A percentile compares a stretch with the other conserved stretches of the same genome.
phyloP scores from a whole-genome alignment of 2,113 vertebrate species.

The Vulpes vulpes region DNA sequence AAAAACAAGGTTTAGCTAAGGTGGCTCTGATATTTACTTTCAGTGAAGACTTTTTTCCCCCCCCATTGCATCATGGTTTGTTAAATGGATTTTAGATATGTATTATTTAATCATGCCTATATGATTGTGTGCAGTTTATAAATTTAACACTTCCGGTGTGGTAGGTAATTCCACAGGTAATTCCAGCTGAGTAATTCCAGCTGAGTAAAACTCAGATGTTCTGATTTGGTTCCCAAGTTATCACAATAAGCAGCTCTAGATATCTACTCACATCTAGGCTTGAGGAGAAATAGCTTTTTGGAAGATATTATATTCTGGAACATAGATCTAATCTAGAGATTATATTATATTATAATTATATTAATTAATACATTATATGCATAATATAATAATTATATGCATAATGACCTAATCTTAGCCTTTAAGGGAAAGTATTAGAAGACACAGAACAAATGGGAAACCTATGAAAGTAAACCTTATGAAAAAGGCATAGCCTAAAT shows the following conservation, averaged over 20 bases:
- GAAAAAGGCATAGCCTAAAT: neutral
- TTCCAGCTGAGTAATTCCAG: neutral
- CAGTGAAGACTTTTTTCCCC: neutral
- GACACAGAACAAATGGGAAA: neutral
- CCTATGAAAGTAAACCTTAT: neutral
- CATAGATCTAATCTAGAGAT: too few relatives aligned
- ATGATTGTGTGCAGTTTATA: neutral
- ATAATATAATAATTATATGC: neutral
- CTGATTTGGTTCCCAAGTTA: neutral
- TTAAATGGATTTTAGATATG: neutral
- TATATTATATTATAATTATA: too few relatives aligned
- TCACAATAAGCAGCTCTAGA: neutral
- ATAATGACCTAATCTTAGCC: neutral
- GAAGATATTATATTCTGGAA: neutral
- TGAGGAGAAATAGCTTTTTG: neutral
- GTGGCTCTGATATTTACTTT: neutral
- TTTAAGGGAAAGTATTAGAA: neutral
- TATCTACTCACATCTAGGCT: neutral
- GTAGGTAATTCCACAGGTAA: neutral
- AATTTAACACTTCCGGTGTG: neutral
- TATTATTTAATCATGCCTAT: neutral
- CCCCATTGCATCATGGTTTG: neutral
- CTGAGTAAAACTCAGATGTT: neutral
- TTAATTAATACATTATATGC: too few relatives aligned
- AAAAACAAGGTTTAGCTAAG: neutral